phyloP scores from a whole-genome alignment of 2,797 vertebrate genomes.

The Sebastiscus albofasciatus region DNA sequence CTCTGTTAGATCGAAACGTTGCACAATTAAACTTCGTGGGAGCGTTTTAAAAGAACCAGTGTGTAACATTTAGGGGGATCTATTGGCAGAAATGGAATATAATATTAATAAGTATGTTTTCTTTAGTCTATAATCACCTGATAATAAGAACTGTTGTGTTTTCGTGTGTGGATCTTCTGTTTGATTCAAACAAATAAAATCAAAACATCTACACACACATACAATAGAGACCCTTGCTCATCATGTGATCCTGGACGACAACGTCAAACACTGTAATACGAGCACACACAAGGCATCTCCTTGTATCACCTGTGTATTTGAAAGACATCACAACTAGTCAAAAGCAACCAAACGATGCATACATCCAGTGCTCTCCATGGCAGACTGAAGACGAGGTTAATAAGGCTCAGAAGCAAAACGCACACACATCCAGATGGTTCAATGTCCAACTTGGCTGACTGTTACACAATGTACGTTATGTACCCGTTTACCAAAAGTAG shows the following conservation, averaged over 20 bases:
- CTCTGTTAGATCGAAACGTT: too few species aligned
- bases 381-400: slow-evolving; percentile 7
- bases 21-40: too few species aligned
- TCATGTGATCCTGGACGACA: not conserved
- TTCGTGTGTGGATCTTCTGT: too few species aligned
- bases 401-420: not conserved
- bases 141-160: too few species aligned
- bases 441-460: not conserved
- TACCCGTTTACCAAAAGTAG: not conserved
- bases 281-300: slow-evolving; percentile 1
- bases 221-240: not conserved
- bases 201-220: not conserved
- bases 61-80: too few species aligned
- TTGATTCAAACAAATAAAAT: not conserved
- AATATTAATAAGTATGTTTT: too few species aligned
- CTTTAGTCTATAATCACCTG: too few species aligned
- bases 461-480: not conserved
- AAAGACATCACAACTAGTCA: not conserved
- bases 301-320: not conserved
- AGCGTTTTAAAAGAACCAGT: too few species aligned
- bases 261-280: not conserved
- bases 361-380: not conserved
- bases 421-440: not conserved
- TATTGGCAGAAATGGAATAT: too few species aligned
- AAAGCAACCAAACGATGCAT: slow-evolving; percentile 9